Base-by-base conservation (phyloP, 2,113 vertebrate genomes). In the Centropus unirufus region DNA sequence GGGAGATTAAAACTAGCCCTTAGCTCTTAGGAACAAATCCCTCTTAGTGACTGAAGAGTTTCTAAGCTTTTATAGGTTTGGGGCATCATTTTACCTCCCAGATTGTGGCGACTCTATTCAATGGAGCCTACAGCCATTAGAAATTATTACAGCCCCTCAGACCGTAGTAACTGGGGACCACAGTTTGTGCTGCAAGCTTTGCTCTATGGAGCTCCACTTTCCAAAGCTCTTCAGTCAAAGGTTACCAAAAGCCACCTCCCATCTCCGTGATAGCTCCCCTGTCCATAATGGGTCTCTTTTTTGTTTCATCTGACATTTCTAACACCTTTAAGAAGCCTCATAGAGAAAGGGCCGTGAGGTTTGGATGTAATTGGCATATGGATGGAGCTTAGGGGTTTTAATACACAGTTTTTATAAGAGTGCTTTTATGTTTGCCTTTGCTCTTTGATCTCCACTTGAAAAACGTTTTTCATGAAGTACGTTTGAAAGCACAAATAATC, bases 381-480 rank as follows among this genome's bases (percentile, higher is more conserved):
- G 97, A 97, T 96, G 88, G 67, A 42, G 78, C 97, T 97, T 84
- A 91, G 62, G 79, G 80, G 96, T 97, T 95, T 96, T 97, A 95
- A 97, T 97, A 95, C 93, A 89, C 79, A 87, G 79, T 96, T 96
- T 97, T 98, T 98, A 97, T 97, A 97, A 62, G 90, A 16, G 93
- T 79, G 93, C 98, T 98, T 98, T 98, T 95, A 98, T 97, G 97
- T 97, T 96, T 76, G 90, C 79, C 91, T 96, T 87, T n/a, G 24
- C 90, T 96, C 97, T 98, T 98, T 98, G 97, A 98, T 98, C 97
- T 98, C 93, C 87, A 93, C 93, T 96, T 95, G 97, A 97, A 97
- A 98, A 97, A 92, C 42, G 91, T 92, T 96, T 96, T 96, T 91
- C 92, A 58, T 58, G 32, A 95, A 96, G 96, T 97, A 98, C 96